A percentile compares a stretch with the other conserved stretches of the same genome.
These are phyloP conservation scores for Trissolcus japonicus DNA, from an alignment of 2,888 invertebrate genomes.

Conservation along the genomic window DNA sequence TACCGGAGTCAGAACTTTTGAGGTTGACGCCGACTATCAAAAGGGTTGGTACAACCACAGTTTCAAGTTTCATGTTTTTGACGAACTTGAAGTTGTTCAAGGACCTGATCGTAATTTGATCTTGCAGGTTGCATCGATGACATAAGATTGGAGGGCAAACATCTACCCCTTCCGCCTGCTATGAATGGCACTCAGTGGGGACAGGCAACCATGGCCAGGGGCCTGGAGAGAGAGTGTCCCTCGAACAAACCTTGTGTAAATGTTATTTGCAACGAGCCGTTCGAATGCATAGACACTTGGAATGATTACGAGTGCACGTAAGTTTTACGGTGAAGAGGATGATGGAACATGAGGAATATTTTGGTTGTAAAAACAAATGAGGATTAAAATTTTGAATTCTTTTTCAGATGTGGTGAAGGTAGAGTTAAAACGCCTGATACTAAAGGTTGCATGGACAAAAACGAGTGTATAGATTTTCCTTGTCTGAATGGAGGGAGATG, in stretches of 20 bases:
- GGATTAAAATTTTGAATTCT: not conserved
- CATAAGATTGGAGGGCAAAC: conserved; percentile 93
- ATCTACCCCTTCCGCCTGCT: conserved; percentile 94
- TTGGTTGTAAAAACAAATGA: not conserved
- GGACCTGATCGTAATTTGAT: not conserved
- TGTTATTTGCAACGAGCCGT: conserved; percentile 94
- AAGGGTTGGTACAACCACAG: conserved; percentile 83
- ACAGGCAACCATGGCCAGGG: conserved; percentile 94
- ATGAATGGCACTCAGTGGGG: conserved; percentile 98
- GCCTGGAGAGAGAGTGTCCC: conserved; percentile 93
- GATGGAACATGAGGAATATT: not conserved
- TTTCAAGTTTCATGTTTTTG: conserved; percentile 5
- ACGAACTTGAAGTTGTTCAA: not conserved
- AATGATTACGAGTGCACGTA: conserved; percentile 99
- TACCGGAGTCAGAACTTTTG: conserved; percentile 94
- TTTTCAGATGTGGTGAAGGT: conserved; percentile 90
- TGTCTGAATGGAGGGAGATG: conserved; percentile 95
- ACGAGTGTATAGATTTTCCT: conserved; percentile 95
- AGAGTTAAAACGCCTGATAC: conserved; percentile 90
- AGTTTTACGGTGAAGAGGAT: conserved; percentile 74
- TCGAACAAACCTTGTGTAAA: conserved; percentile 97
- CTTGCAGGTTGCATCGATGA: conserved; percentile 86
- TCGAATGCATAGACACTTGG: conserved; percentile 97
- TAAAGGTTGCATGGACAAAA: conserved; percentile 95
- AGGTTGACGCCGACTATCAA: conserved; percentile 95